Evolutionary conservation across 37 sponge, comb jelly and placozoan genomes (phyloP).

Genomic region (Tethya wilhelma): DNA sequence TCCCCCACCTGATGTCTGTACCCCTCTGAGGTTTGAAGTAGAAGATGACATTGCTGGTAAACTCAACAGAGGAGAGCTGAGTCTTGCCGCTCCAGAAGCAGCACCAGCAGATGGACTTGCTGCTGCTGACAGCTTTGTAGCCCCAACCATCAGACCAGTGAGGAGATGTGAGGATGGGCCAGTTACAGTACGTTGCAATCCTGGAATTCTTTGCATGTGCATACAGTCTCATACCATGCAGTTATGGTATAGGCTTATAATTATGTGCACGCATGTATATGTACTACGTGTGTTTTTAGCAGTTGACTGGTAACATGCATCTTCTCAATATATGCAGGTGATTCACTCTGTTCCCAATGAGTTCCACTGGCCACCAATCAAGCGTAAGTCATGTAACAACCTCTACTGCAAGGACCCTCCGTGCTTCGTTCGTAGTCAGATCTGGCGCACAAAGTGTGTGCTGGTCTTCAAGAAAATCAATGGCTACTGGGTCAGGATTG

Average conservation of each 20-base stretch:
- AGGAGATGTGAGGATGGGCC: slow-evolving; percentile 20
- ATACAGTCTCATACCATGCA: background rate
- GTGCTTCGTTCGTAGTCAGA: background rate
- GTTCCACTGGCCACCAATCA: slow-evolving; percentile 32
- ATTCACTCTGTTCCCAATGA: slow-evolving; percentile 5
- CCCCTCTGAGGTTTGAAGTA: too few relatives aligned
- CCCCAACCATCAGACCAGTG: background rate
- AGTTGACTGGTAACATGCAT: background rate
- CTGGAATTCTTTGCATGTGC: too few relatives aligned
- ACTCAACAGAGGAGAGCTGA: background rate
- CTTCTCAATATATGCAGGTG: background rate
- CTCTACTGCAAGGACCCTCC: slow-evolving; percentile 20
- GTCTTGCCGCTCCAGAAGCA: background rate
- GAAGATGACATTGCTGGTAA: background rate
- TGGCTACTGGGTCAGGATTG: slow-evolving; percentile 7
- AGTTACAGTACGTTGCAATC: background rate
- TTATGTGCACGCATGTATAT: background rate
- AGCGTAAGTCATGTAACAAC: background rate
- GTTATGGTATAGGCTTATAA: background rate
- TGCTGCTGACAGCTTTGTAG: background rate
- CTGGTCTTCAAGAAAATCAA: slow-evolving; percentile 9
- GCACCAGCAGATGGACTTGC: background rate
- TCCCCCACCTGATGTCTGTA: too few relatives aligned
- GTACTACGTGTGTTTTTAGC: background rate
- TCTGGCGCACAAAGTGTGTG: background rate